phyloP scores from a whole-genome alignment of 2,888 invertebrate species.

The Iphiclides podalirius region DNA sequence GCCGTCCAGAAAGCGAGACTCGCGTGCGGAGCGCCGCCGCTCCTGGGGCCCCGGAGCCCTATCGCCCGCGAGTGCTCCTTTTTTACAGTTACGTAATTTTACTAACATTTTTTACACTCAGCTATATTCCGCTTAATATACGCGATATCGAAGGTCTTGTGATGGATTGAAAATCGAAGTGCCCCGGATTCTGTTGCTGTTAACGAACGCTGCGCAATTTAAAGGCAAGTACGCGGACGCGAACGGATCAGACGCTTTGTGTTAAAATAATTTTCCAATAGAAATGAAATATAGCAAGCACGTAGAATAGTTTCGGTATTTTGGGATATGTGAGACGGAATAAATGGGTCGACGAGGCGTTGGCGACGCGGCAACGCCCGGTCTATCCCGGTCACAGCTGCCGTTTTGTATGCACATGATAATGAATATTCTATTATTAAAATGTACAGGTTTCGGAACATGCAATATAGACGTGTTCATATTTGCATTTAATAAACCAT shows the following conservation, averaged over 20 bases:
- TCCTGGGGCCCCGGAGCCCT: conserved; percentile 23
- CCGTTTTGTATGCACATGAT: conserved; percentile 49
- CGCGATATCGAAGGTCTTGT: not conserved
- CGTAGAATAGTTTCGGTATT: conserved; percentile 60
- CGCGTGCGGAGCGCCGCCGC: conserved; percentile 30
- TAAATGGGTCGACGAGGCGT: conserved; percentile 68
- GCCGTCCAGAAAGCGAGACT: conserved; percentile 33
- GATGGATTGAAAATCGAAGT: conserved; percentile 18
- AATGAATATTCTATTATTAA: conserved; percentile 28
- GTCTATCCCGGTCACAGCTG: conserved; percentile 72
- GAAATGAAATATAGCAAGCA: conserved; percentile 31
- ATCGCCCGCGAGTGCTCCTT: conserved; percentile 45
- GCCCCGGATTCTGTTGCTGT: too few relatives aligned
- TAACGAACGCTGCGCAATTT: too few relatives aligned
- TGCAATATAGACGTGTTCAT: too few relatives aligned
- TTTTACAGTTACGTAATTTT: conserved; percentile 8
- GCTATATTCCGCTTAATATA: conserved; percentile 4
- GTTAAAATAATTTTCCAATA: not conserved
- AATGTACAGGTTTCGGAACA: conserved; percentile 10
- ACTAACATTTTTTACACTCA: conserved; percentile 32
- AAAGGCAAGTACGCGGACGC: conserved; percentile 22
- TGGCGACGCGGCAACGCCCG: conserved; percentile 68
- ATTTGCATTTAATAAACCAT: too few relatives aligned
- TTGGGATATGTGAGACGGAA: conserved; percentile 70
- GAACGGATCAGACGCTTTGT: too few relatives aligned